A percentile compares a stretch with the other conserved stretches of the same genome.
Conservation (phyloP, 2,888 invertebrate genomes). For the Hydroisotoma schaefferi region DNA sequence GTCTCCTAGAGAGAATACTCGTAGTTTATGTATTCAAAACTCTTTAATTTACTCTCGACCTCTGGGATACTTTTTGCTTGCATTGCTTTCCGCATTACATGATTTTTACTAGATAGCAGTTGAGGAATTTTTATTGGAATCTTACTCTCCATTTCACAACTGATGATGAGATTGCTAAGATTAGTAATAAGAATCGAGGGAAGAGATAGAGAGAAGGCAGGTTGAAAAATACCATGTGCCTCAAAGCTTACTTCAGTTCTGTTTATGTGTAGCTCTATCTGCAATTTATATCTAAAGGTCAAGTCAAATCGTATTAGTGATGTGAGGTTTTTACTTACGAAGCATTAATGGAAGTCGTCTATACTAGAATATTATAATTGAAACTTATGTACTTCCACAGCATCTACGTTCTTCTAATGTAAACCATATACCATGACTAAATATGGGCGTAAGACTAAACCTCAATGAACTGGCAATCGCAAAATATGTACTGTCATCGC, state of each 20-base stretch:
- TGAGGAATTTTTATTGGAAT: slow-evolving; percentile 1
- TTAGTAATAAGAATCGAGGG: too few relatives aligned
- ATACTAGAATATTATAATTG: too few relatives aligned
- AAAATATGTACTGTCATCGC: slow-evolving; percentile 29
- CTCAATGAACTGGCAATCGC: not conserved
- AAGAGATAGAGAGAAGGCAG: too few relatives aligned
- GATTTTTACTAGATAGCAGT: slow-evolving; percentile 4
- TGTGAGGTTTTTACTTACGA: not conserved
- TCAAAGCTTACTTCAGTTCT: slow-evolving; percentile 2
- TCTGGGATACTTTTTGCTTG: too few relatives aligned
- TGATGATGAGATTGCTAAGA: slow-evolving; percentile 8
- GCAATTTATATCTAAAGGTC: not conserved
- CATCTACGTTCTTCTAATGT: too few relatives aligned
- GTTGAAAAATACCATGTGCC: slow-evolving; percentile 2
- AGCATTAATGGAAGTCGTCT: too few relatives aligned
- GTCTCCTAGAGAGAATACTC: not conserved
- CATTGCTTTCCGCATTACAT: slow-evolving; percentile 5
- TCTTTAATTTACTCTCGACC: too few relatives aligned
- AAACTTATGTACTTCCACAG: too few relatives aligned
- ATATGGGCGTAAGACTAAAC: not conserved
- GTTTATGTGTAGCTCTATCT: not conserved
- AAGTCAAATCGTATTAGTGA: not conserved
- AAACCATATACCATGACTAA: not conserved
- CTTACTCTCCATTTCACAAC: not conserved
- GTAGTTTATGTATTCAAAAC: not conserved